Base-by-base conservation (phyloP, 2,797 vertebrate genomes). In the Siniperca scherzeri region DNA sequence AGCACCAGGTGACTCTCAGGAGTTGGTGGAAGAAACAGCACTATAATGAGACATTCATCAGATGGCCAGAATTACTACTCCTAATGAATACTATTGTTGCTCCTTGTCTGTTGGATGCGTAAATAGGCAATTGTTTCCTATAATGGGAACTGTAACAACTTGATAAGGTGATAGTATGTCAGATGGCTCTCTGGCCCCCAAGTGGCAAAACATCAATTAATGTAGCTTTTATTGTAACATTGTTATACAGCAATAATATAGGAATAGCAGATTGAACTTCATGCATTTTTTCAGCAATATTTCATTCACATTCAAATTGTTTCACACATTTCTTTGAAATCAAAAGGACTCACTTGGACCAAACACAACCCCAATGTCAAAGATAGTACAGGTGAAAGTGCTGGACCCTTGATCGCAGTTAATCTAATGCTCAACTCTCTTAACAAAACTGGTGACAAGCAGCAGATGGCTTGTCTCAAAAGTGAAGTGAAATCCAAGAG, bases 401-500 rank as follows among this genome's bases (percentile, higher is more conserved):
- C 53, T 17, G 55, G 55, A 77, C 50, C 27, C 66, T 46, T 21
- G 10, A 62, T 33, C n/a, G 5, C 2, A 60, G 72, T 79, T 78
- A 44, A 74, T n/a, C 59, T 48, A 36, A 77, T 38, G 22, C 67
- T 46, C 74, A 33, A 38, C 46, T 74, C 44, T 69, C 70, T 30
- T 52, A 64, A 74, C 55, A 56, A 56, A 79, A 82, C 38, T 4
- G 76, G 30, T 19, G 71, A 73, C 59, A 64, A 56, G 78, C 53
- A 25, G 64, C 69, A 56, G 27, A 76, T 21, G 40, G 62, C 52
- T 67, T n/a, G 42, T 55, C 68, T 80, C 14, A 19, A 52, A 74
- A 65, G 66, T 52, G 30, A 74, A 74, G 48, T 42, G 48, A 77
- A 70, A 85, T 77, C 72, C 78, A 80, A 42, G 25, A 81, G 75